Base-by-base conservation (phyloP, 2,888 invertebrate genomes). In the Rotaria magnacalcarata region DNA sequence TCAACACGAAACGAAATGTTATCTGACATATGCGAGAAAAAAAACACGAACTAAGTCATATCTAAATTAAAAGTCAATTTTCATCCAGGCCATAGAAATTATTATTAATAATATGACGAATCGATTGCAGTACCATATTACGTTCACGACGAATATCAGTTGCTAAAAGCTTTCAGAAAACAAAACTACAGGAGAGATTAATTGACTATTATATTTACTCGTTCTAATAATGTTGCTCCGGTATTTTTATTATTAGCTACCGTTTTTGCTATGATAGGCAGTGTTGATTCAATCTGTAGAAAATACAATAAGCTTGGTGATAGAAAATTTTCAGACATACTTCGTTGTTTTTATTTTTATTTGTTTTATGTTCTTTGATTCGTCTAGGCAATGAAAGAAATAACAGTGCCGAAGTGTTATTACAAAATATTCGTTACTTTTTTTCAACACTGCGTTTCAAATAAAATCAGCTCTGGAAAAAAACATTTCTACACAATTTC, bases 81-180 rank as follows among this genome's bases (percentile, higher is more conserved):
- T 67, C 34, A 67, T 67, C 67, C 0, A 67, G 16, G 34, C 34
- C 93, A 91, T 95, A 95, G 90, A 94, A 96, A 89, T 95, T 94
- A 89, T 94, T 94, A 88, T 94, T 93, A 54, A 94, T 93, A 85
- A 96, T 93, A 92, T 94, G 93, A 88, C 94, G 93, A 58, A 96
- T 93, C 92, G 96, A 96, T 90, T 96, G 96, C 54, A 96, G 92
- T 85, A 96, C 92, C 84, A 95, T 92, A 91, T 96, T 96, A 85
- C 96, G 92, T 91, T 96, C 96, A 88, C 95, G 94, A 88, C 94
- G 92, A 88, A 96, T 95, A 90, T 96, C 95, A 87, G 93, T 93
- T 85, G 93, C 93, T 86, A 96, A 91, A 50, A 96, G 91, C 92
- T 92, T 89, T 54, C 34, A 34, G 34, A 91, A 91, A 87, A 87